phyloP scores from a whole-genome alignment of 1,140 invertebrate species.

The Acyrthosiphon pisum region DNA sequence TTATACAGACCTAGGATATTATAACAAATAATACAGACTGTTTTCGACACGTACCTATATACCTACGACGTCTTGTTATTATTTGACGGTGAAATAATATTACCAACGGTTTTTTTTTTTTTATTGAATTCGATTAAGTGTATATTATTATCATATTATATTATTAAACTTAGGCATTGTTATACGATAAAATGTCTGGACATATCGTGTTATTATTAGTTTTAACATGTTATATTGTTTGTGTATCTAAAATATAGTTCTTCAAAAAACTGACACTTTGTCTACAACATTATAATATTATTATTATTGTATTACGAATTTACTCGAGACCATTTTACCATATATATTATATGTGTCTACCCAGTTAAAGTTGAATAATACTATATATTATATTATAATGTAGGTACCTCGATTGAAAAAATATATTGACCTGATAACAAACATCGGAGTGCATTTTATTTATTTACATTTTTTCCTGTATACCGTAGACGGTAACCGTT shows the following conservation, averaged over 20 bases:
- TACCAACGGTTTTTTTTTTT: background rate
- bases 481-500: background rate
- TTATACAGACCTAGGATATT: too few relatives aligned
- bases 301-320: background rate
- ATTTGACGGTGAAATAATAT: background rate
- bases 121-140: background rate
- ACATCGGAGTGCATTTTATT: background rate
- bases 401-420: background rate
- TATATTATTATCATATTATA: background rate
- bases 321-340: background rate
- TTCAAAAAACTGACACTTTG: background rate
- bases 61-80: background rate
- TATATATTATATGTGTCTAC: background rate
- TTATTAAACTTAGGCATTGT: background rate
- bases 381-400: too few relatives aligned
- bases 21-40: background rate
- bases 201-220: background rate
- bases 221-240: background rate
- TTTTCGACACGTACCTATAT: background rate
- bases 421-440: background rate
- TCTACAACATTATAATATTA: background rate
- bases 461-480: background rate
- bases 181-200: background rate
- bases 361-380: background rate
- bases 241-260: background rate